These are phyloP conservation scores for Xylocampa areola DNA, from an alignment of 2,888 invertebrate genomes.

Conservation along the genomic window DNA sequence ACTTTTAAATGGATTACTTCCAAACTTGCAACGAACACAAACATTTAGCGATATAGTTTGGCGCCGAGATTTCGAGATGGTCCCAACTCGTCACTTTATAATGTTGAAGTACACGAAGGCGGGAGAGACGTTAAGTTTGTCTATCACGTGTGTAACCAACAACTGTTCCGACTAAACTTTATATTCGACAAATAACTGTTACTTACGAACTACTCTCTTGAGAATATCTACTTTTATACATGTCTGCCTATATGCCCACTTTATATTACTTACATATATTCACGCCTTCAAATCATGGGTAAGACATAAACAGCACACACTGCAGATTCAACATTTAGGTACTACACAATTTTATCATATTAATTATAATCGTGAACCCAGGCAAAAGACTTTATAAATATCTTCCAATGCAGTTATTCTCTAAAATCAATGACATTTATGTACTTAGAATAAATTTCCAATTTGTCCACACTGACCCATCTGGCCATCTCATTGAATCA, in stretches of 20 bases:
- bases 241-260: neutral
- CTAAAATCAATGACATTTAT: too few relatives aligned
- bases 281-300: neutral
- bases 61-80: slow-evolving; percentile 59
- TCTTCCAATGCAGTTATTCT: too few relatives aligned
- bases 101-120: slow-evolving; percentile 33
- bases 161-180: slow-evolving; percentile 48
- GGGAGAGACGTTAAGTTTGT: slow-evolving; percentile 54
- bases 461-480: too few relatives aligned
- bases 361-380: too few relatives aligned
- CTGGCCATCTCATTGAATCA: too few relatives aligned
- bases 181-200: slow-evolving; percentile 49
- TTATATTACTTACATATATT: slow-evolving; percentile 2
- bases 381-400: too few relatives aligned
- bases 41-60: slow-evolving; percentile 70
- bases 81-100: slow-evolving; percentile 63
- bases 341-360: too few relatives aligned
- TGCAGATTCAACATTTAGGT: too few relatives aligned
- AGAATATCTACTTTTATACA: slow-evolving; percentile 18
- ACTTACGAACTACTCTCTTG: slow-evolving; percentile 27
- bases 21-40: slow-evolving; percentile 69
- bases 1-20: slow-evolving; percentile 81
- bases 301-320: neutral
- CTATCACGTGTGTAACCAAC: slow-evolving; percentile 53
- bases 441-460: too few relatives aligned